Base-by-base conservation (phyloP, 2,113 vertebrate genomes). In the Eudyptes chrysolophus region DNA sequence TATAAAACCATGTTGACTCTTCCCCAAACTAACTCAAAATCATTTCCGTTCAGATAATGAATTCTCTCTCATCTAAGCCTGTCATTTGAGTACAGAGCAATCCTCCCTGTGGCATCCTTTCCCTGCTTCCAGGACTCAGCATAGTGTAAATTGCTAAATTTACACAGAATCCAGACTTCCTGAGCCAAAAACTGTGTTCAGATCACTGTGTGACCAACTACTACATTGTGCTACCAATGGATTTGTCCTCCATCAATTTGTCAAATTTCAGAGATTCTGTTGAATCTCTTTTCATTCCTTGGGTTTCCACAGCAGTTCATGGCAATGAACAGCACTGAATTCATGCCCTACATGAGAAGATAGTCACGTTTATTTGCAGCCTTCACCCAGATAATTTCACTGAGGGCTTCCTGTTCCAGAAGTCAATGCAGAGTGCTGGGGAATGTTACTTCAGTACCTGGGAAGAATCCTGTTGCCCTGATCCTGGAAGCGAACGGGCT, bases 191-290 rank as follows among this genome's bases (percentile, higher is more conserved):
- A 4, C 76, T 54, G 5, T 58, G 34, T 38, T 95, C 58, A 36
- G 62, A 94, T 90, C 79, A 32, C 91, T 88, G 75, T 84, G 91
- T 65, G 93, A 89, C 90, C 93, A 95, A 54, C 86, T 95, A 90
- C 75, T 90, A 52, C 54, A 11, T 15, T 44, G 61, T 72, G 36
- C 66, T 90, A 83, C 82, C 52, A 34, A 19, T 65, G n/a, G 38
- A 72, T 79, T 90, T 76, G 34, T 69, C 49, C 16, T 48, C 32
- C 2, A 1, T 55, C 32, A 13, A 34, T 90, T 82, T 92, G 25
- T 89, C 65, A 54, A 4, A 38, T 66, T 93, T 71, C 18, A 42
- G 42, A 7, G 42, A 42, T 16, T 42, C 42, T 68, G 7, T 10
- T 72, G 17, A 61, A 65, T 55, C 12, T 64, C 52, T 88, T 72